Evolutionary conservation across 2,113 vertebrate species (phyloP), one percentile per base, ranked within the genome.

Genomic region (Pollachius pollachius): DNA sequence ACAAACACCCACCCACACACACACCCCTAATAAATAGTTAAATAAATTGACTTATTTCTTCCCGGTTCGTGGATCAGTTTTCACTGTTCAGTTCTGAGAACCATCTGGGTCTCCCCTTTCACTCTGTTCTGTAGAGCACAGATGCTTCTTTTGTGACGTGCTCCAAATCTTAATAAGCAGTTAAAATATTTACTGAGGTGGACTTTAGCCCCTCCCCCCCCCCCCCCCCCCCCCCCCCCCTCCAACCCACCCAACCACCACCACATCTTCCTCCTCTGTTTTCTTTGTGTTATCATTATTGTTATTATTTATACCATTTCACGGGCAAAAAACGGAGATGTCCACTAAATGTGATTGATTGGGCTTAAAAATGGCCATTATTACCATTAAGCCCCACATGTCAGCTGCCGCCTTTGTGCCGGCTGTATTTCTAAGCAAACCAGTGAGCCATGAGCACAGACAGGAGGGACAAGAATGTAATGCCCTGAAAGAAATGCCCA

Each of bases 261-360:
- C 94, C 70, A 86, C 87, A 88, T 91, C 79, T 81, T 34, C 91
- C 91, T 92, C 92, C 90, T 90, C 69, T 69, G 69, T 84, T 86
- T 79, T 89, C 90, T 91, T 94, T 94, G 83, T 86, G 91, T 81
- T 79, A 70, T 80, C 84, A 83, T 90, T 85, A 83, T 92, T 91
- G 91, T 93, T 97, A 98, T 98, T 97, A 97, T 97, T 96, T 97
- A 97, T 96, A 98, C 95, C 96, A 97, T 98, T 98, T 97, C 95
- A 98, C 90, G 72, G 91, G 88, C 92, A 94, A 95, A 92, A 96
- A 98, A 97, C 97, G 94, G 95, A 98, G 94, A 94, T 96, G 96
- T 98, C 96, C 94, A 96, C 95, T 98, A 98, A 98, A 98, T 94
- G 96, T 98, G 96, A 99, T 99, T 97, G 96, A 98, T 98, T 98